Evolutionary conservation across 2,113 vertebrate species (phyloP).

Genomic region (Macquaria ambigua): DNA sequence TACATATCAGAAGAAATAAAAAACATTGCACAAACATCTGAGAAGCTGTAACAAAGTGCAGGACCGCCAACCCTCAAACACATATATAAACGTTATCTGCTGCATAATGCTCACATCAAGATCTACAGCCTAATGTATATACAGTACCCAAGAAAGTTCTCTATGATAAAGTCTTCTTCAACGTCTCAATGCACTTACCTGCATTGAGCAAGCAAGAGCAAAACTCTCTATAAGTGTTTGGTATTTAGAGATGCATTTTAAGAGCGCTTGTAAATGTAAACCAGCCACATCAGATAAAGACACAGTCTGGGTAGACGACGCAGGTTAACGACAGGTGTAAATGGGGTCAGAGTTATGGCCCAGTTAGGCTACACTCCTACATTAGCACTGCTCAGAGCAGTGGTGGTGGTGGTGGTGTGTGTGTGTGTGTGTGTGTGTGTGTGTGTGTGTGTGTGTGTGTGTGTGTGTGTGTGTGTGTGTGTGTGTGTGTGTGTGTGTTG

Average conservation of each 20-base stretch:
- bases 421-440: conserved; percentile 12
- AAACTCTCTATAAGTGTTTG: not conserved
- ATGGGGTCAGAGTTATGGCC: not conserved
- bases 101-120: not conserved
- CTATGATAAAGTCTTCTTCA: not conserved
- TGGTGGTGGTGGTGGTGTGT: conserved; percentile 1
- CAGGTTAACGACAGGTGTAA: not conserved
- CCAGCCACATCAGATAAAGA: conserved; percentile 1
- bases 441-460: not conserved
- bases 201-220: not conserved
- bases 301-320: not conserved
- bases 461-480: conserved; percentile 1
- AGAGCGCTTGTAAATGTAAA: conserved; percentile 21
- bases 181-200: not conserved
- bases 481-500: conserved; percentile 16
- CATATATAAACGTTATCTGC: not conserved
- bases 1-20: not conserved
- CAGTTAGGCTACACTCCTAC: not conserved
- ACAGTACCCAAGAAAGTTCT: not conserved
- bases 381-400: not conserved
- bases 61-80: not conserved
- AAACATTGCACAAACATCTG: not conserved
- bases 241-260: not conserved
- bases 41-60: not conserved
- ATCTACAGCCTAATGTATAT: not conserved